A percentile compares a stretch with the other conserved stretches of the same genome.
phyloP scores from a whole-genome alignment of 2,888 invertebrate species.

The Branchellion lobata region DNA sequence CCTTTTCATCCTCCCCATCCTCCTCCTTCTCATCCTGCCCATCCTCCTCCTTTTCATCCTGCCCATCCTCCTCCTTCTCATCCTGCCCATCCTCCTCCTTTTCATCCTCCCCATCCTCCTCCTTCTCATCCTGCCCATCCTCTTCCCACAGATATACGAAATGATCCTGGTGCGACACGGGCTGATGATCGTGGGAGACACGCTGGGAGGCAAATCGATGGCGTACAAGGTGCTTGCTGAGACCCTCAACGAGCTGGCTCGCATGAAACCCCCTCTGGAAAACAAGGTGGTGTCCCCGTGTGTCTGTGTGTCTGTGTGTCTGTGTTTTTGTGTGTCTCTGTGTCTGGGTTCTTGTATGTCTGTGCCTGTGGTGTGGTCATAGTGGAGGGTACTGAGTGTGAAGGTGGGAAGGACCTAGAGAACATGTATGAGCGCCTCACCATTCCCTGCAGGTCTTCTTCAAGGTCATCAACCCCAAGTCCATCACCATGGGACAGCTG shows the following conservation, averaged over 20 bases:
- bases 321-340: no score
- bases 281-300: constrained; percentile 12
- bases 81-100: no score
- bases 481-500: constrained; percentile 63
- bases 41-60: no score
- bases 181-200: constrained; percentile 63
- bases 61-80: no score
- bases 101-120: no score
- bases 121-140: no score
- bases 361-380: neutral
- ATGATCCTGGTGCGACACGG: constrained; percentile 64
- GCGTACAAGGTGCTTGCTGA: constrained; percentile 62
- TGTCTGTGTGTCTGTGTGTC: no score
- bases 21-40: no score
- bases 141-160: constrained; percentile 63
- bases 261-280: constrained; percentile 19
- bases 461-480: constrained; percentile 62
- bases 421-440: no score
- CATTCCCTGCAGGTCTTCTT: constrained; percentile 55
- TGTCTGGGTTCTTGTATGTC: neutral
- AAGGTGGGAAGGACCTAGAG: no score
- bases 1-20: no score
- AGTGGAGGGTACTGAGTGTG: neutral
- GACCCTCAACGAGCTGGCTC: constrained; percentile 58
- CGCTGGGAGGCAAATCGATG: constrained; percentile 62